Base-by-base conservation (phyloP, 2,888 invertebrate genomes). In the Phalangium opilio region DNA sequence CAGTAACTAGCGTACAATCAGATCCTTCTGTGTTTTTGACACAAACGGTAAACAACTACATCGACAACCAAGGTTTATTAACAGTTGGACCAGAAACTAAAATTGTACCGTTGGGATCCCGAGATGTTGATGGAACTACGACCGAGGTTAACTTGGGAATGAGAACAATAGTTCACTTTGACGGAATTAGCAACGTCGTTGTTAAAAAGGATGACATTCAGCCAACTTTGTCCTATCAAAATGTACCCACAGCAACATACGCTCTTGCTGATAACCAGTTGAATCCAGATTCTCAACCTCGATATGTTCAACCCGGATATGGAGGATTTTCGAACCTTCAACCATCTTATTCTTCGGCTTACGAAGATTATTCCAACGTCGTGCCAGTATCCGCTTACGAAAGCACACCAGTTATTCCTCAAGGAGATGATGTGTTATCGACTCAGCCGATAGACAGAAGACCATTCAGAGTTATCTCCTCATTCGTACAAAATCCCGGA, bases 91-190 rank as follows among this genome's bases (percentile, higher is more conserved):
- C 55, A 1, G 51, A 47, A 3, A 49, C 51, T 17, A 51, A 46
- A 36, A 56, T 50, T 4, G 49, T 55, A n/a, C 44, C 55, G 35
- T 40, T 57, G 15, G 57, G 57, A 12, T 51, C 51, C 3, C 27
- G 57, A 20, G 50, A 49, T n/a, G 34, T 52, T 8, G 53, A 50
- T 44, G 54, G 56, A 18, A 47, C 53, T n/a, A 55, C 55, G 2
- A 58, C 58, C 12, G 55, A 55, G 45, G 57, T 58, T 8, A 58
- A 58, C 47, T 38, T 58, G 8, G 54, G 50, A 8, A 43, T 58
- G 14, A 52, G 52, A 41, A 56, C 57, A 3, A 43, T 51, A 8
- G 41, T 57, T 11, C 49, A 50, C 34, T 48, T 58, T 8, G 55
- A 57, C 38, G 50, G 50, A 33, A 41, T 58, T 8, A 46, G 34